Percentiles rank a stretch among this genome's conserved stretches.
Conservation (phyloP, 30 jellyfish, hydroid and myxozoan genomes). For the Cassiopea xamachana region DNA sequence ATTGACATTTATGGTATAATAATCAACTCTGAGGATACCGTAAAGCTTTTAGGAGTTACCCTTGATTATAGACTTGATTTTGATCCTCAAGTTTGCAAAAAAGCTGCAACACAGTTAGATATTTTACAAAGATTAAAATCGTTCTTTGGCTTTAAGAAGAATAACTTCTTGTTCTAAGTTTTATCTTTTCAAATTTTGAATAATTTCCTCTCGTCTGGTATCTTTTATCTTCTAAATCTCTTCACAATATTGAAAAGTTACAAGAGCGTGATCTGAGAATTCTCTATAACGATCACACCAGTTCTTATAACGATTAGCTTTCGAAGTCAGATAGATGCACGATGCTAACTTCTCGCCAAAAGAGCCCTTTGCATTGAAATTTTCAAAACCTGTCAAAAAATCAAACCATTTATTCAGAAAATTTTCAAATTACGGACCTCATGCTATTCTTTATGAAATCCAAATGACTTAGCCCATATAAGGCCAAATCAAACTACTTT, state of each 20-base stretch:
- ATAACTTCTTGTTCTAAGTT: conserved; percentile 5
- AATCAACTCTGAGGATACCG: background rate
- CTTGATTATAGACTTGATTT: conserved; percentile 19
- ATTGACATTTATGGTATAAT: background rate
- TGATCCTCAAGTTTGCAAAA: conserved; percentile 12
- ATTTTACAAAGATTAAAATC: conserved; percentile 5
- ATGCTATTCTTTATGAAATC: conserved; percentile 5
- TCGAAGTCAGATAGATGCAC: conserved; percentile 7
- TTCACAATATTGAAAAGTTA: background rate
- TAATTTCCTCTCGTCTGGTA: conserved; percentile 36
- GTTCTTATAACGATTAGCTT: background rate
- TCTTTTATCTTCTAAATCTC: background rate
- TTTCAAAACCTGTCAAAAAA: background rate
- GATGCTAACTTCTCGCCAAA: conserved; percentile 5
- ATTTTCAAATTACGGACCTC: background rate
- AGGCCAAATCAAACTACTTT: background rate
- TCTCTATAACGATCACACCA: background rate
- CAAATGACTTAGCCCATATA: background rate
- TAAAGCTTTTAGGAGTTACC: conserved; percentile 18
- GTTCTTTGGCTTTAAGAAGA: conserved; percentile 3
- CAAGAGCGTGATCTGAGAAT: conserved; percentile 1
- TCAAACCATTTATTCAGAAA: background rate
- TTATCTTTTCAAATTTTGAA: conserved; percentile 11
- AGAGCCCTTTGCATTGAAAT: background rate
- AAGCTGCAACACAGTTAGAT: conserved; percentile 36